Percentiles rank a stretch among this genome's conserved stretches.
Evolutionary conservation across 2,113 vertebrate genomes (phyloP).

Genomic region (Isichthys henryi): DNA sequence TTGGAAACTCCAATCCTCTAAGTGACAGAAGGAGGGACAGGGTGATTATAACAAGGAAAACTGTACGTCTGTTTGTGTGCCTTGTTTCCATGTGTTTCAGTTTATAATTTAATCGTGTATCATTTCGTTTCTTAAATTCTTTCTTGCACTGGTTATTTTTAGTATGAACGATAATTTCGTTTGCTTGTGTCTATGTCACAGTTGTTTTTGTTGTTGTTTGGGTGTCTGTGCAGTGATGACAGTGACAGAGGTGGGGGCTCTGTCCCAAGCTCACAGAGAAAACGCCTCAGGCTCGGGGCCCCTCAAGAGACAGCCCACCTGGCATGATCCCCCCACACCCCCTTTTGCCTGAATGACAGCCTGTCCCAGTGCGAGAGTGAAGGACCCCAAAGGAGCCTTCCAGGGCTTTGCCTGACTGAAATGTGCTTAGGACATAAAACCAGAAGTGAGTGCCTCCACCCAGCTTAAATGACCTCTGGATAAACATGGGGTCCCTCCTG

Average conservation of each 20-base stretch:
- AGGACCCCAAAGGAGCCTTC: not conserved
- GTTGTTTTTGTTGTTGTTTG: not conserved
- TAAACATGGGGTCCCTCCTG: not conserved
- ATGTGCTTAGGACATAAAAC: not conserved
- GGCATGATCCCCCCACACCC: not conserved
- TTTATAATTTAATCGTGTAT: not conserved
- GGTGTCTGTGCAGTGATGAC: not conserved
- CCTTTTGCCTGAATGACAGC: not conserved
- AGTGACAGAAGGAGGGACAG: not conserved
- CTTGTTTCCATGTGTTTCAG: too few species aligned
- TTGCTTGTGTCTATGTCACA: not conserved
- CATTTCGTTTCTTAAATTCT: not conserved
- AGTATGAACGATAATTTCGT: not conserved
- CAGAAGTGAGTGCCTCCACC: not conserved
- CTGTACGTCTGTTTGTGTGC: not conserved
- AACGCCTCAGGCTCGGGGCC: not conserved
- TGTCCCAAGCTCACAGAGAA: not conserved
- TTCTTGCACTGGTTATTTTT: not conserved
- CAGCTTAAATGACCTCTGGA: not conserved
- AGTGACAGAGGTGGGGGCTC: not conserved
- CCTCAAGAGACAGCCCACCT: not conserved
- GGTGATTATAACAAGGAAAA: not conserved
- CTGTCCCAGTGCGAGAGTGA: not conserved
- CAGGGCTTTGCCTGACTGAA: constrained; percentile 9
- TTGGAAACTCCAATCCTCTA: not conserved